These are phyloP conservation scores for Pristionchus arcanus DNA, from an alignment of 2,888 invertebrate species.

Conservation along the genomic window DNA sequence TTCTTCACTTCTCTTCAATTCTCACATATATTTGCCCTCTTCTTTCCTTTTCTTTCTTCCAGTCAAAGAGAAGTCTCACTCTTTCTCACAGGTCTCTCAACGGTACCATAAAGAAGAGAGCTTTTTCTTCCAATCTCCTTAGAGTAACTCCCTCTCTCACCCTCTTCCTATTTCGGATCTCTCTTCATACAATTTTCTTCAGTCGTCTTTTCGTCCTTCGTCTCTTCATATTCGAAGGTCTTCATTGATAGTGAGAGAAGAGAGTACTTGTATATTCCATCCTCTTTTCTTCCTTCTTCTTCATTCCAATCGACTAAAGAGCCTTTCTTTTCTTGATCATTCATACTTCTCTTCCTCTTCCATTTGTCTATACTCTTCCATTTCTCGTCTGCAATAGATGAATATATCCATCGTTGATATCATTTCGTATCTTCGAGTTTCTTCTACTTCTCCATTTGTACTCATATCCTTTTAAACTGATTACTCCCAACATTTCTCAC, in stretches of 20 bases:
- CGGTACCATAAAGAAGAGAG: neutral
- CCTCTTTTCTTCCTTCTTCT: neutral
- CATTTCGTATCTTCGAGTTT: neutral
- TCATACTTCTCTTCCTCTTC: slow-evolving; percentile 31
- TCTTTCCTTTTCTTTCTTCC: neutral
- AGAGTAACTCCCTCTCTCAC: slow-evolving; percentile 7
- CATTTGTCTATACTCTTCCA: slow-evolving; percentile 36
- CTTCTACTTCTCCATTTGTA: neutral
- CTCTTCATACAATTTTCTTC: neutral
- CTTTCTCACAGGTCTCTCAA: neutral
- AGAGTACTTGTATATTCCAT: neutral
- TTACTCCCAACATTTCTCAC: neutral
- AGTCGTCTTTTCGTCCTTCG: neutral
- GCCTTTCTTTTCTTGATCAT: slow-evolving; percentile 10
- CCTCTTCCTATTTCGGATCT: neutral
- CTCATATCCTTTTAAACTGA: neutral
- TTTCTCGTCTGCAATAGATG: neutral
- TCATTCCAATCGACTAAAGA: slow-evolving; percentile 33
- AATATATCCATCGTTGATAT: neutral
- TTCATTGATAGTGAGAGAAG: neutral
- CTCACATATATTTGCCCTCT: neutral
- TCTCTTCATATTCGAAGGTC: slow-evolving; percentile 7
- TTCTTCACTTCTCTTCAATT: slow-evolving; percentile 3
- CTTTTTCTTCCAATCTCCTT: neutral
- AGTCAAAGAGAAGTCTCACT: neutral